A percentile compares a stretch with the other conserved stretches of the same genome.
These are phyloP conservation scores for Gallinago stenura DNA, from an alignment of 2,797 vertebrate species.

Conservation along the genomic window DNA sequence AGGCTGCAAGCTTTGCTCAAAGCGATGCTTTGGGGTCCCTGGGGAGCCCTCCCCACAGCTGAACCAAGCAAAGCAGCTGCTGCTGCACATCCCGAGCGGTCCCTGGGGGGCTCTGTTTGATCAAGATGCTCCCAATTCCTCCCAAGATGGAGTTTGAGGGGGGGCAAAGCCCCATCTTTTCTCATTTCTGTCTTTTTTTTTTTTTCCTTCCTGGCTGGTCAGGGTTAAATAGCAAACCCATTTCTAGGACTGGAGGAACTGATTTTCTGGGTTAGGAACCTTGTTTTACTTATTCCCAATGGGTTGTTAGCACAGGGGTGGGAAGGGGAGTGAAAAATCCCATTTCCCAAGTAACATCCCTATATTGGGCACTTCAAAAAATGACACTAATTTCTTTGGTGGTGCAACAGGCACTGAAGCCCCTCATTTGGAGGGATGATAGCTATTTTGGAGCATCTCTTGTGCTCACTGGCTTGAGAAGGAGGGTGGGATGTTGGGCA, in stretches of 20 bases:
- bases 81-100: not conserved
- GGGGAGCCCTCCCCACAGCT: not conserved
- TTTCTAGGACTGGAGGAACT: not conserved
- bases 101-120: not conserved
- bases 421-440: not conserved
- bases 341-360: not conserved
- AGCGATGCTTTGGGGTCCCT: not conserved
- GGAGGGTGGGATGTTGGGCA: not conserved
- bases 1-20: not conserved
- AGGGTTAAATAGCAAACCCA: not conserved
- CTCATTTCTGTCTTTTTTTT: not conserved
- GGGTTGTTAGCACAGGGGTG: accelerated
- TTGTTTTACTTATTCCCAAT: not conserved
- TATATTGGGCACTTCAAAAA: not conserved
- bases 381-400: accelerated
- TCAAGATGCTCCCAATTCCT: not conserved
- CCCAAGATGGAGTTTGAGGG: not conserved
- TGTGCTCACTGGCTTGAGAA: not conserved
- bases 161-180: not conserved
- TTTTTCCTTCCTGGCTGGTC: not conserved
- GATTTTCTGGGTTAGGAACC: not conserved
- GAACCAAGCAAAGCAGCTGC: not conserved
- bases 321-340: not conserved
- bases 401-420: not conserved
- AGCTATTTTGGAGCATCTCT: not conserved